A percentile compares a stretch with the other conserved stretches of the same genome.
Conservation (phyloP, 2,113 vertebrate species). For the Carollia perspicillata region DNA sequence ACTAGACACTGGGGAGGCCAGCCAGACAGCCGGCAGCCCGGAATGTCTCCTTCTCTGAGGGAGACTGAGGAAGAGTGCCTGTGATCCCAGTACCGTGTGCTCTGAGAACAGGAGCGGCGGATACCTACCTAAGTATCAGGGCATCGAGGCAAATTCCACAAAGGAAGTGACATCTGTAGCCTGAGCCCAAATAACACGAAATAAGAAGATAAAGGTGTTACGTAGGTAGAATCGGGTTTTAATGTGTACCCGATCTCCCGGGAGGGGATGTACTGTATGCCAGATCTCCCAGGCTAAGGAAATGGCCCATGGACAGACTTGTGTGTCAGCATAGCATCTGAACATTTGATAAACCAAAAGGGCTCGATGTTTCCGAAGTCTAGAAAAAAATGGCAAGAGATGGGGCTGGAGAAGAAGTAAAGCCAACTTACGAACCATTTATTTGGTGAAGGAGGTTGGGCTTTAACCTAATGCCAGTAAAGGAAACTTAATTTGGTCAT, state of each 20-base stretch:
- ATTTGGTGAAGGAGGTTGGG: neutral
- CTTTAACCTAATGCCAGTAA: neutral
- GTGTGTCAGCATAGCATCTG: neutral
- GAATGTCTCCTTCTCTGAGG: neutral
- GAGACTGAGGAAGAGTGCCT: neutral
- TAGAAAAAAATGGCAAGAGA: neutral
- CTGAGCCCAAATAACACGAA: neutral
- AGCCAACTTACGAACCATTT: neutral
- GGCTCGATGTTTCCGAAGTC: neutral
- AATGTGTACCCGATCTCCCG: too few relatives aligned
- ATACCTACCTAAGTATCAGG: neutral
- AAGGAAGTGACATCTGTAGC: neutral
- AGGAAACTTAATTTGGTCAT: neutral
- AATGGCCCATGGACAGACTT: fast-evolving
- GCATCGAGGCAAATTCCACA: neutral
- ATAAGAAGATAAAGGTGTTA: neutral
- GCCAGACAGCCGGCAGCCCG: neutral
- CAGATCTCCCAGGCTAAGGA: neutral
- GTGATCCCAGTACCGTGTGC: neutral
- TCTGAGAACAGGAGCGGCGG: neutral
- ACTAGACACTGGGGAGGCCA: neutral
- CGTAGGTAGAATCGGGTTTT: neutral
- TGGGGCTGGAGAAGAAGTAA: neutral
- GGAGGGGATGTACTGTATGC: neutral
- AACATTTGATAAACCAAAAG: neutral